Base-by-base conservation (phyloP, 2,888 invertebrate species). In the Phania funesta region DNA sequence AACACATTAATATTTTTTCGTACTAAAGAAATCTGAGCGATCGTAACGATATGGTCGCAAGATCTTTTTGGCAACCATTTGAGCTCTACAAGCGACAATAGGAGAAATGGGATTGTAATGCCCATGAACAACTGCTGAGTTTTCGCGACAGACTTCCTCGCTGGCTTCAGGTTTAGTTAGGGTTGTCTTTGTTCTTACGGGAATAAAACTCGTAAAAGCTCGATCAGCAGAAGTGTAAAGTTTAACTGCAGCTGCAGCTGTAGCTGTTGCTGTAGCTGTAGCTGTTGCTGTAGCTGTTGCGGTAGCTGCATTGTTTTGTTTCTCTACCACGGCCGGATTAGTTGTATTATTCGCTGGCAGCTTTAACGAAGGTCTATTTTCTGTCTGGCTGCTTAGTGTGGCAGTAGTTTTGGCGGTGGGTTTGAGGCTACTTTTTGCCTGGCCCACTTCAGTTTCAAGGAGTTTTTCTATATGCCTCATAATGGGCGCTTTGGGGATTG, bases 21-120 rank as follows among this genome's bases (percentile, higher is more conserved):
- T 67, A 13, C 67, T 52, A 60, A 73, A 81, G 32, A 73, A 67
- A 67, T 67, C 71, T 6, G 35, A 24, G 4, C 44, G 73, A 41
- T 77, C 46, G 6, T 62, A 64, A 22, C 74, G 74, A 58, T 52
- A 46, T 4, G 64, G 20, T 2, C 11, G 9, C 54, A 62, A 22
- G 13, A n/a, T 24, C 29, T n/a, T 38, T 3, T 8, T 56, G 5
- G 65, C 26, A 0, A 32, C 32, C 58, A 73, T 24, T 73, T 67
- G 71, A 8, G 78, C 48, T 24, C 56, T 29, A 0, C 44, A 50
- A 11, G 50, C 56, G 0, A 58, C 78, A 52, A 58, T 65, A 0
- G 78, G 71, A 0, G 71, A 68, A 8, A 20, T 65, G 7, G 32
- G 26, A 11, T 5, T 24, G 32, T 64, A 64, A 7, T 4, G 1